Evolutionary conservation across 2,113 vertebrate species (phyloP).

Genomic region (Butastur rufipennis): DNA sequence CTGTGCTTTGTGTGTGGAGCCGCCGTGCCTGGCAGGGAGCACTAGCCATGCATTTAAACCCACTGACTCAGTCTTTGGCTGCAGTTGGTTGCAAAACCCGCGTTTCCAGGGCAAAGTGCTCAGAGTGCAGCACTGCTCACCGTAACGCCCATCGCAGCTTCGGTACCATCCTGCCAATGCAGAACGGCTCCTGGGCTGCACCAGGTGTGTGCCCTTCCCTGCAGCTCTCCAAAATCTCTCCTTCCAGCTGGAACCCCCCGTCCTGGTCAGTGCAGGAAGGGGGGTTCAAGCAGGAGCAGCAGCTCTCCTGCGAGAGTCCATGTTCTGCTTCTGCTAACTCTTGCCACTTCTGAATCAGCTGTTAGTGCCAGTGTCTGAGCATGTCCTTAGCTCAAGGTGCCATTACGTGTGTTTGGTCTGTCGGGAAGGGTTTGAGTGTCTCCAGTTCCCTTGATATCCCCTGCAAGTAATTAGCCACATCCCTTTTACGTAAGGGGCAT

Average conservation of each 20-base stretch:
- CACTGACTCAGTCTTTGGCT: accelerated
- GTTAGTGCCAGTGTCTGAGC: accelerated
- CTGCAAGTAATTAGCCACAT: not conserved
- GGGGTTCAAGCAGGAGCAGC: not conserved
- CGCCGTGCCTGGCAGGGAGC: accelerated
- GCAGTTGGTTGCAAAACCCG: accelerated
- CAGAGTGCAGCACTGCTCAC: accelerated
- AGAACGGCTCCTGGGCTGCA: not conserved
- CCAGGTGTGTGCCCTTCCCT: not conserved
- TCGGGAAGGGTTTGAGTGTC: not conserved
- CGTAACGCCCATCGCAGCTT: accelerated
- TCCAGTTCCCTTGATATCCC: not conserved
- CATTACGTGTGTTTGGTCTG: accelerated
- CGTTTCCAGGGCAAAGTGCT: not conserved
- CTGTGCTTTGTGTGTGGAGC: not conserved
- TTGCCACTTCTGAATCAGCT: accelerated
- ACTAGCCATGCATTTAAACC: not conserved
- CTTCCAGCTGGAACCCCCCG: not conserved
- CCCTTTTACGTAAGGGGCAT: not conserved
- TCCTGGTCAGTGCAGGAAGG: accelerated
- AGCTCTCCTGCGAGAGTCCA: not conserved
- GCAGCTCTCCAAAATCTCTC: not conserved
- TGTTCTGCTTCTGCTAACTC: not conserved
- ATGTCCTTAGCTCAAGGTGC: accelerated
- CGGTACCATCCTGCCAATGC: not conserved